Evolutionary conservation across 2,888 invertebrate species (phyloP).

Genomic region (Ormyrus labotus): DNA sequence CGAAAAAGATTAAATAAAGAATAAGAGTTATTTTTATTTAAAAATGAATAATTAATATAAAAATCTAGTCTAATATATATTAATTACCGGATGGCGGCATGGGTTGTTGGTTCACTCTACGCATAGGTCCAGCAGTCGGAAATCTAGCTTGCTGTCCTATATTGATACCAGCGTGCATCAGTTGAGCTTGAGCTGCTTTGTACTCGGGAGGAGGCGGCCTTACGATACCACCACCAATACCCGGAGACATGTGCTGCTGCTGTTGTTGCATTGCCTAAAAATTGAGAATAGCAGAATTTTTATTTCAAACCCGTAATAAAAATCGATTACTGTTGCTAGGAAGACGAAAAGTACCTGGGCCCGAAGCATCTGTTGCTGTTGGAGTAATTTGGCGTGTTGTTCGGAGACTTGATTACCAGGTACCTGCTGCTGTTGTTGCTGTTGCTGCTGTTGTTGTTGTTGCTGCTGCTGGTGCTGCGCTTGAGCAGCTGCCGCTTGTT

Average conservation of each 20-base stretch:
- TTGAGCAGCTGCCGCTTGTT: not conserved
- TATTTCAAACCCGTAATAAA: not conserved
- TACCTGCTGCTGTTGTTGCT: constrained; percentile 70
- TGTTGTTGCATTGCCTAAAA: constrained; percentile 71
- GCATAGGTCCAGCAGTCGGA: constrained; percentile 78
- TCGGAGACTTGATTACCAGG: constrained; percentile 74
- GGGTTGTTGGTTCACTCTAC: constrained; percentile 83
- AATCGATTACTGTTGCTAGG: too few relatives aligned
- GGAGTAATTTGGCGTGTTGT: constrained; percentile 82
- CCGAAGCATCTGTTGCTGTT: constrained; percentile 77
- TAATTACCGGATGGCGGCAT: constrained; percentile 82
- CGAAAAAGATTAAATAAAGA: not conserved
- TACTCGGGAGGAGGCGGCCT: constrained; percentile 92
- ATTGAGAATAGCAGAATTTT: not conserved
- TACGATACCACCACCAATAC: constrained; percentile 74
- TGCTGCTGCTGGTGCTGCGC: constrained; percentile 44
- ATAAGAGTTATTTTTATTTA: not conserved
- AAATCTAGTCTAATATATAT: too few relatives aligned
- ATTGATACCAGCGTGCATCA: constrained; percentile 78
- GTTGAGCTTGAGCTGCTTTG: constrained; percentile 82
- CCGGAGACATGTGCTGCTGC: constrained; percentile 76
- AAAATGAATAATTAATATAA: constrained; percentile 18
- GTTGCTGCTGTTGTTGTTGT: not conserved
- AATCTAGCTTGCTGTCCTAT: constrained; percentile 76
- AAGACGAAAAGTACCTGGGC: constrained; percentile 61